Percentiles rank a stretch among this genome's conserved stretches.
Conservation (phyloP, 2,888 invertebrate genomes). For the Chaitophorus viminalis region DNA sequence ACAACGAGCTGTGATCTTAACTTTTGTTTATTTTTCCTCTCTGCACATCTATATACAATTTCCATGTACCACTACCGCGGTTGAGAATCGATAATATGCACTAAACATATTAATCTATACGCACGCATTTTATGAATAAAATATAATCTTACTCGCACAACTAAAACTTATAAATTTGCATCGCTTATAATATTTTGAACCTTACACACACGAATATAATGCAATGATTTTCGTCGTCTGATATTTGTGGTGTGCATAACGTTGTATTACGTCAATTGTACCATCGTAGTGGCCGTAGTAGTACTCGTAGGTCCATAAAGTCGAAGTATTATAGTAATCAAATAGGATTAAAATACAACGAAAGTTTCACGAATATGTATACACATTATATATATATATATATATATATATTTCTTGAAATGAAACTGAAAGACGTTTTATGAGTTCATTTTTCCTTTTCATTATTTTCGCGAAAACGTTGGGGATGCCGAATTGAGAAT, state of each 20-base stretch:
- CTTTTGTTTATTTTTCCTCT: no score
- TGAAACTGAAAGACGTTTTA: slow-evolving; percentile 26
- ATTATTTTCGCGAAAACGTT: slow-evolving; percentile 41
- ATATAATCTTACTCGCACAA: background rate
- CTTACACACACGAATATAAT: background rate
- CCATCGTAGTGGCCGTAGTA: background rate
- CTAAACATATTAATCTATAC: background rate
- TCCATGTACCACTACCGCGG: no score
- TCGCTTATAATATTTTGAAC: background rate
- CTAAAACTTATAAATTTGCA: background rate
- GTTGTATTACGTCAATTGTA: background rate
- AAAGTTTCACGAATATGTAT: slow-evolving; percentile 11
- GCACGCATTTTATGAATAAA: background rate
- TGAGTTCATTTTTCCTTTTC: slow-evolving; percentile 48
- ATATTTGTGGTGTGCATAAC: background rate
- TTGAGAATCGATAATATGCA: no score
- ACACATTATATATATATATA: background rate
- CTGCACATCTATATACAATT: no score
- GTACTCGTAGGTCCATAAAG: slow-evolving; percentile 1
- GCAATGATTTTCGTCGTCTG: background rate
- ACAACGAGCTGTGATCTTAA: no score
- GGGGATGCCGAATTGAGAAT: slow-evolving; percentile 31
- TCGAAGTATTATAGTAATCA: slow-evolving; percentile 30
- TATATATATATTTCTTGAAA: slow-evolving; percentile 20
- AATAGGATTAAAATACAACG: slow-evolving; percentile 25